Evolutionary conservation across 2,113 vertebrate species (phyloP).

Genomic region (Myxocyprinus asiaticus): DNA sequence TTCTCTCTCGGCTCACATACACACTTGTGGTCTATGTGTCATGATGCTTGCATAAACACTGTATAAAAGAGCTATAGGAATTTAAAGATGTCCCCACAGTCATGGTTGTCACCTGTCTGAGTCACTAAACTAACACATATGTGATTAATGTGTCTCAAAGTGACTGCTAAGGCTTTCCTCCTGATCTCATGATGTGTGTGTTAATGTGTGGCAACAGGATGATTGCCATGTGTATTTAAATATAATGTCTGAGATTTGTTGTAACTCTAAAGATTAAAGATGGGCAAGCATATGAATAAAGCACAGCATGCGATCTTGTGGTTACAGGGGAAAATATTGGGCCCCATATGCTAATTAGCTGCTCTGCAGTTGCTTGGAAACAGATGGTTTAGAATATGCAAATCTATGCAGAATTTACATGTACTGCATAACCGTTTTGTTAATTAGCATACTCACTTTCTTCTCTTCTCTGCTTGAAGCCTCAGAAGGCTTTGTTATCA

Average conservation of each 20-base stretch:
- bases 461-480: slow-evolving; percentile 66
- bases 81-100: slow-evolving; percentile 45
- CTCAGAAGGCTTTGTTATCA: slow-evolving; percentile 74
- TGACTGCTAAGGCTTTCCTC: slow-evolving; percentile 27
- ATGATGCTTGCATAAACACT: background rate
- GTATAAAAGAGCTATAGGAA: slow-evolving; percentile 40
- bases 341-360: slow-evolving; percentile 97
- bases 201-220: slow-evolving; percentile 78
- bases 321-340: slow-evolving; percentile 98
- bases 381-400: slow-evolving; percentile 99
- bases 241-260: slow-evolving; percentile 24
- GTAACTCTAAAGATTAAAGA: slow-evolving; percentile 16
- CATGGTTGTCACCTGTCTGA: slow-evolving; percentile 36
- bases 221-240: background rate
- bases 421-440: slow-evolving; percentile 87
- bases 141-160: slow-evolving; percentile 36
- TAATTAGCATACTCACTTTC: slow-evolving; percentile 87
- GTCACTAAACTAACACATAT: slow-evolving; percentile 25
- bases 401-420: slow-evolving; percentile 98
- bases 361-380: slow-evolving; percentile 93
- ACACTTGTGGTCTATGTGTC: slow-evolving; percentile 21
- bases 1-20: background rate
- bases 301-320: slow-evolving; percentile 81
- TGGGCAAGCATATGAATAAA: slow-evolving; percentile 1
- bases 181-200: slow-evolving; percentile 49